These are phyloP conservation scores for Aplysia californica DNA, from an alignment of 1,140 invertebrate species.

Conservation along the genomic window DNA sequence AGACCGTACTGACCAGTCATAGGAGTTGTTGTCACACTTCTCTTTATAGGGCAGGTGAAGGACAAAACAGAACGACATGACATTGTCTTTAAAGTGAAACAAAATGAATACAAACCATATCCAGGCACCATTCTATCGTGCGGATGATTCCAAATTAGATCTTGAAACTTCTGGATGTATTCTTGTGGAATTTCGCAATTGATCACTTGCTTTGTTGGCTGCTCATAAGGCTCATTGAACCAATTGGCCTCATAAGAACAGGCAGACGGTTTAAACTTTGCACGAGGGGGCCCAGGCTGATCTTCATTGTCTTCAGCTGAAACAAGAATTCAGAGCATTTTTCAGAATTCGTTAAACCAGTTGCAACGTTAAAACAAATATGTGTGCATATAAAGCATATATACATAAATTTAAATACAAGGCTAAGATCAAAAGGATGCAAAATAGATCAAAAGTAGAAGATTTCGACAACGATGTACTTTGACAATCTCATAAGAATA, in stretches of 20 bases:
- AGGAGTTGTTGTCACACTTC: not conserved
- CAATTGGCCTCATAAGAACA: slow-evolving; percentile 4
- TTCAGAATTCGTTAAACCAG: too few species aligned
- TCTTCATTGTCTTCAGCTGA: too few species aligned
- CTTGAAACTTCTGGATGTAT: slow-evolving; percentile 6
- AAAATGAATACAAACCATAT: slow-evolving; percentile 7
- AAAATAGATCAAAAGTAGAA: not conserved
- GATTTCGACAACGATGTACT: too few species aligned
- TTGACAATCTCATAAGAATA: too few species aligned
- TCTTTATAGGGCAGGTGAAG: not conserved
- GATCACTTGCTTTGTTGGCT: slow-evolving; percentile 11
- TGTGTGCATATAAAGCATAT: too few species aligned
- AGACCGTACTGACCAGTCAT: not conserved
- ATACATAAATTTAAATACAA: too few species aligned
- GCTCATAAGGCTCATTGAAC: slow-evolving; percentile 1
- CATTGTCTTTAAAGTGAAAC: not conserved
- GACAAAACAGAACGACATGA: not conserved
- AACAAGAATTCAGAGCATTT: too few species aligned
- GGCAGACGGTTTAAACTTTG: not conserved
- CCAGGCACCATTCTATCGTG: slow-evolving; percentile 28
- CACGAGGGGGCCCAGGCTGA: slow-evolving; percentile 1
- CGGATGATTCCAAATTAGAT: slow-evolving; percentile 20
- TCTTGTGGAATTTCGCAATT: slow-evolving; percentile 11
- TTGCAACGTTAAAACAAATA: too few species aligned
- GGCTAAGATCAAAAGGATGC: not conserved